phyloP scores from a whole-genome alignment of 2,888 invertebrate species.

The Lottia scabra region DNA sequence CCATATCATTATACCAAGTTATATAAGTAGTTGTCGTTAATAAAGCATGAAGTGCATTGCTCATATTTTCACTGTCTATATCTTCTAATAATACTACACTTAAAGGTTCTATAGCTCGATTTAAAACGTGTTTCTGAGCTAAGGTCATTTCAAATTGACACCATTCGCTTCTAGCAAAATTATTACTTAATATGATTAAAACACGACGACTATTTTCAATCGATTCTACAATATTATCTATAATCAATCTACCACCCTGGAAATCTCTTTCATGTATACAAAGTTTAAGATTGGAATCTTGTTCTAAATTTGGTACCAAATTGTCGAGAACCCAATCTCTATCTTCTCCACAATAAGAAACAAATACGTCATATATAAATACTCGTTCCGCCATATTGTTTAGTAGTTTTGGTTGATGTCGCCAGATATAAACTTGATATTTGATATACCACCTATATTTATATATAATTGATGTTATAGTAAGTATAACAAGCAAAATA shows the following conservation, averaged over 20 bases:
- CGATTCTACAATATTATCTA: constrained; percentile 79
- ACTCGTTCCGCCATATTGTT: neutral
- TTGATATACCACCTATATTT: constrained; percentile 11
- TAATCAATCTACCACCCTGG: constrained; percentile 77
- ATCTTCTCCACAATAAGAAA: constrained; percentile 79
- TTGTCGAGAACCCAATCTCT: constrained; percentile 77
- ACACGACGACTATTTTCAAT: constrained; percentile 78
- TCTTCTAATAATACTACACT: constrained; percentile 78
- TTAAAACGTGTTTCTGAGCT: constrained; percentile 74
- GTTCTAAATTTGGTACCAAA: constrained; percentile 76
- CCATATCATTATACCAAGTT: constrained; percentile 71
- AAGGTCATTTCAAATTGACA: constrained; percentile 81
- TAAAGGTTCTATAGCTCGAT: constrained; percentile 74
- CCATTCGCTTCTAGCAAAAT: constrained; percentile 79
- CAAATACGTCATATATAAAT: constrained; percentile 76
- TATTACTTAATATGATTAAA: constrained; percentile 76
- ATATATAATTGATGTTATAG: constrained; percentile 1
- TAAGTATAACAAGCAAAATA: neutral
- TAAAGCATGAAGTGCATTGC: constrained; percentile 77
- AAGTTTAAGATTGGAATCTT: constrained; percentile 67
- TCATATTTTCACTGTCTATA: constrained; percentile 75
- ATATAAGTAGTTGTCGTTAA: constrained; percentile 80
- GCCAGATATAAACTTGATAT: constrained; percentile 1
- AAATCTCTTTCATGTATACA: constrained; percentile 82
- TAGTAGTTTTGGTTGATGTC: constrained; percentile 36